A percentile compares a stretch with the other conserved stretches of the same genome.
These are phyloP conservation scores for Sphaerodactylus townsendi DNA, from an alignment of 2,113 vertebrate genomes.

Conservation along the genomic window DNA sequence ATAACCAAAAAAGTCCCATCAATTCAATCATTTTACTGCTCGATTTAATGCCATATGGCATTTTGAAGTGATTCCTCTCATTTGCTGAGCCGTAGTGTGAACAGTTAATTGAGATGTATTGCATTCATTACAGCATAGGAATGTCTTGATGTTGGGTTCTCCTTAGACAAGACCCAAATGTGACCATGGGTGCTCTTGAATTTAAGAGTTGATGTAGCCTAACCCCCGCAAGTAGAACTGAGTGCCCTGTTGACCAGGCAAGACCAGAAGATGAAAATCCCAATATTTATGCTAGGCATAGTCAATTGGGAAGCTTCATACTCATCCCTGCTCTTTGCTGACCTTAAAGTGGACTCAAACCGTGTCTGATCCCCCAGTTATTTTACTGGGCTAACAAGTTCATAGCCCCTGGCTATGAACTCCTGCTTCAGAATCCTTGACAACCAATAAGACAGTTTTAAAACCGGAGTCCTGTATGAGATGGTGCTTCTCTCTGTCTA, in stretches of 20 bases:
- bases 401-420: not conserved
- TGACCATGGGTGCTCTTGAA: not conserved
- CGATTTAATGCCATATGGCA: slow-evolving; percentile 1
- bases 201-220: not conserved
- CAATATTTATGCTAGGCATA: not conserved
- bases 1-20: not conserved
- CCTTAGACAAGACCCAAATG: not conserved
- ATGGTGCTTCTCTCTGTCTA: not conserved
- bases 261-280: not conserved
- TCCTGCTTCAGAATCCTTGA: not conserved
- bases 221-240: not conserved
- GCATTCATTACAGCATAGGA: not conserved
- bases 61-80: slow-evolving; percentile 7
- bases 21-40: not conserved
- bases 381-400: no score
- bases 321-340: not conserved
- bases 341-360: not conserved
- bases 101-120: not conserved
- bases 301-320: not conserved
- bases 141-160: not conserved
- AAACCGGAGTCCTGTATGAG: not conserved
- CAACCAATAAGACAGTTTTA: not conserved
- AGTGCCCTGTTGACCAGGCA: not conserved
- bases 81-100: not conserved
- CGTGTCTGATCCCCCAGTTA: not conserved